Conservation (phyloP, 2,797 vertebrate species). For the Poeciliopsis presidionis region DNA sequence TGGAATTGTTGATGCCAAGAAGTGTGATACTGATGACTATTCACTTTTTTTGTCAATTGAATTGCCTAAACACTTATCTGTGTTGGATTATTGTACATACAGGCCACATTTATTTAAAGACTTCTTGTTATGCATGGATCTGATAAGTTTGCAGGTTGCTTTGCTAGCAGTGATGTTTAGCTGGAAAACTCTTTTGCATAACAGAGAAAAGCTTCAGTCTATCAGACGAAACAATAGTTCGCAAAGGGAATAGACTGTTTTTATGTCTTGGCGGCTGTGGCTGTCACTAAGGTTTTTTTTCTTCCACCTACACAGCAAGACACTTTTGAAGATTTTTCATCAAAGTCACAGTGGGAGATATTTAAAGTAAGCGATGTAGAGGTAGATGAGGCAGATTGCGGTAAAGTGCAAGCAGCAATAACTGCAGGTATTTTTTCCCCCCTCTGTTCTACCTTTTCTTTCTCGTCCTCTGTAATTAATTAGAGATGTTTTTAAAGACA, state of each 20-base stretch:
- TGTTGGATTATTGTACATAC: not conserved
- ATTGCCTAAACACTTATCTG: not conserved
- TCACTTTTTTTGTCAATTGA: not conserved
- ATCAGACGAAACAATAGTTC: constrained; percentile 10
- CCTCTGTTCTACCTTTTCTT: constrained; percentile 5
- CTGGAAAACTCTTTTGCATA: not conserved
- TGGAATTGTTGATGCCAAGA: not conserved
- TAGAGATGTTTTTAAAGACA: constrained; percentile 6
- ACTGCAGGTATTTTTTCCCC: not conserved
- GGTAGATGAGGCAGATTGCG: constrained; percentile 15
- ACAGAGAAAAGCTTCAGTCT: not conserved
- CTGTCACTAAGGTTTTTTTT: constrained; percentile 18
- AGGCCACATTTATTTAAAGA: not conserved
- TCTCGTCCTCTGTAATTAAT: constrained; percentile 15
- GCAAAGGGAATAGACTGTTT: constrained; percentile 6
- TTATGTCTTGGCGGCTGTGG: constrained; percentile 11
- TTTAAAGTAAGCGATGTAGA: constrained; percentile 21
- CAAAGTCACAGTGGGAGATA: constrained; percentile 12
- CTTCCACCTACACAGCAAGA: constrained; percentile 26
- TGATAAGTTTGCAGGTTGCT: not conserved
- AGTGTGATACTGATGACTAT: not conserved
- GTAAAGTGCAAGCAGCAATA: constrained; percentile 2
- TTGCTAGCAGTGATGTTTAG: constrained; percentile 2
- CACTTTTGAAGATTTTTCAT: not conserved
- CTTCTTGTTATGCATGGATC: not conserved